These are phyloP conservation scores for Triplophysa rosa DNA, from an alignment of 2,113 vertebrate genomes.

Conservation along the genomic window DNA sequence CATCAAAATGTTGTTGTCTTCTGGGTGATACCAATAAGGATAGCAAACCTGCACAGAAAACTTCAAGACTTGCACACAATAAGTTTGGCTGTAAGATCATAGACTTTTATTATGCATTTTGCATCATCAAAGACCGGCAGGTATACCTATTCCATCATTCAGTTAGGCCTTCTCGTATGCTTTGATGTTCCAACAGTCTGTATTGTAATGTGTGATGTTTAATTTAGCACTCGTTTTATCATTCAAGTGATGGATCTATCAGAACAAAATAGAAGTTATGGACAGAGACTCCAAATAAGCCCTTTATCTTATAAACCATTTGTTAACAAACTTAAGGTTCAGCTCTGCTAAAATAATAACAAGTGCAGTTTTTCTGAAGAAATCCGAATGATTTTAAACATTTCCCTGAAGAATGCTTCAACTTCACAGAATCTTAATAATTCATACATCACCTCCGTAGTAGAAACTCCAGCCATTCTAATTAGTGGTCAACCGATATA, in stretches of 20 bases:
- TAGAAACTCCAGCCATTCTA: not conserved
- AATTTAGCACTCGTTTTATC: not conserved
- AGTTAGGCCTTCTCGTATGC: conserved; percentile 16
- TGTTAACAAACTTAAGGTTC: not conserved
- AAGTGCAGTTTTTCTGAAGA: not conserved
- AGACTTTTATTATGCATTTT: conserved; percentile 3
- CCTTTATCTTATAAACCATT: not conserved
- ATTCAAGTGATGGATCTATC: conserved; percentile 1
- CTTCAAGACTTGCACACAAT: conserved; percentile 11
- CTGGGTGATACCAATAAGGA: too few relatives aligned
- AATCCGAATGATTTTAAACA: not conserved
- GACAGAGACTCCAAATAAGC: conserved; percentile 17
- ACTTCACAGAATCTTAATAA: not conserved
- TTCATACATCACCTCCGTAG: not conserved
- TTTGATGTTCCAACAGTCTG: not conserved
- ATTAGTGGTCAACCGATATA: not conserved
- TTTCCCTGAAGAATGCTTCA: conserved; percentile 1
- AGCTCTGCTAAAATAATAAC: not conserved
- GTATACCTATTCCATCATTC: conserved; percentile 31
- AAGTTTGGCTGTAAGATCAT: not conserved
- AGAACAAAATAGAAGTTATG: not conserved
- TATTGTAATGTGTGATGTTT: conserved; percentile 24
- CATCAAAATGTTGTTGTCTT: too few relatives aligned
- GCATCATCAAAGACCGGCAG: conserved; percentile 27
- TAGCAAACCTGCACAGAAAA: too few relatives aligned